Conservation (phyloP, 2,797 vertebrate genomes). For the Sitta carolinensis region DNA sequence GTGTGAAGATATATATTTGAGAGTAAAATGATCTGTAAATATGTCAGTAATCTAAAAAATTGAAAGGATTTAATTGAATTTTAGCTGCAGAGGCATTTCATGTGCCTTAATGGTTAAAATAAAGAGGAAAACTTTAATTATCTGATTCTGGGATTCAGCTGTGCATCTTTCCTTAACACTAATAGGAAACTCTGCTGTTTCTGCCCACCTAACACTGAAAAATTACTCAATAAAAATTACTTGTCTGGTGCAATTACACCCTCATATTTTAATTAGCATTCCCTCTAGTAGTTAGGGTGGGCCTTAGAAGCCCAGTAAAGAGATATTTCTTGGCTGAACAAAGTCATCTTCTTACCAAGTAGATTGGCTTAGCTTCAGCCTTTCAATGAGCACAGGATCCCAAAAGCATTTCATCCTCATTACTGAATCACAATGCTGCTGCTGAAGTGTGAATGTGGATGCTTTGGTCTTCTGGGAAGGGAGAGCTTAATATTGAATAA, state of each 20-base stretch:
- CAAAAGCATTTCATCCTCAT: slow-evolving; percentile 33
- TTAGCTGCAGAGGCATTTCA: not conserved
- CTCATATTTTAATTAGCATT: slow-evolving; percentile 61
- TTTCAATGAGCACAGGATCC: slow-evolving; percentile 1
- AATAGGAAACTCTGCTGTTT: slow-evolving; percentile 13
- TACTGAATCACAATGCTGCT: slow-evolving; percentile 11
- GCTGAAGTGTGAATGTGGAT: slow-evolving; percentile 26
- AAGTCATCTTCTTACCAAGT: slow-evolving; percentile 39
- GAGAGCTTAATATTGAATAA: slow-evolving; percentile 45
- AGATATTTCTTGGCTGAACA: slow-evolving; percentile 22
- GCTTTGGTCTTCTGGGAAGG: slow-evolving; percentile 38
- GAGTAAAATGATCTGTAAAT: not conserved
- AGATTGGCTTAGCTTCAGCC: slow-evolving; percentile 16
- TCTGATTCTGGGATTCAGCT: slow-evolving; percentile 25
- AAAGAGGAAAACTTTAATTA: slow-evolving; percentile 40
- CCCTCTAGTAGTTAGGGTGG: not conserved
- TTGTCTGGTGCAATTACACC: slow-evolving; percentile 60
- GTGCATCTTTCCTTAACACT: not conserved
- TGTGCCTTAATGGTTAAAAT: not conserved
- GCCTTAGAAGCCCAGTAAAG: not conserved
- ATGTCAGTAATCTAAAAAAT: not conserved
- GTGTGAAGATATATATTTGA: not conserved
- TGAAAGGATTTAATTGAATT: not conserved
- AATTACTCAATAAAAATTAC: slow-evolving; percentile 67
- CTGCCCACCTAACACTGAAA: slow-evolving; percentile 61